These are phyloP conservation scores for Zingel zingel DNA, from an alignment of 2,113 vertebrate genomes.

Conservation along the genomic window DNA sequence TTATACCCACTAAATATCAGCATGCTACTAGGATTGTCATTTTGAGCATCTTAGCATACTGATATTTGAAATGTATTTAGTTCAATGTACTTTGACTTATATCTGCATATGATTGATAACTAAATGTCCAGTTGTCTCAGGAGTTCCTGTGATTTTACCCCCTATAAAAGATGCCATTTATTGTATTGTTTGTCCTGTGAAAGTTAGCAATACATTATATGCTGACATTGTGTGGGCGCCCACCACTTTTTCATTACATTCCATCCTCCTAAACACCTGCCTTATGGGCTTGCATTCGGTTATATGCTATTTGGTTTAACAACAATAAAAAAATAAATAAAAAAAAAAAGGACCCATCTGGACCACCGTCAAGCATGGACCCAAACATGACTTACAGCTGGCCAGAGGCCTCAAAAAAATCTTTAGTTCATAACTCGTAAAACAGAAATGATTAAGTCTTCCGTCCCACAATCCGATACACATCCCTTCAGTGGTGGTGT, in stretches of 20 bases:
- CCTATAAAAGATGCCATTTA: background rate
- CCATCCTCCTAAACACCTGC: background rate
- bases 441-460: slow-evolving; percentile 44
- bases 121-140: background rate
- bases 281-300: background rate
- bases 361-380: slow-evolving; percentile 12
- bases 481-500: slow-evolving; percentile 27
- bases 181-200: slow-evolving; percentile 3
- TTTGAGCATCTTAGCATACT: background rate
- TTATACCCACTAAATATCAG: background rate
- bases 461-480: slow-evolving; percentile 31
- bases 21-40: background rate
- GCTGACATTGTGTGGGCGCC: background rate
- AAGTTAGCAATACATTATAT: background rate
- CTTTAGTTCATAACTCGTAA: slow-evolving; percentile 30
- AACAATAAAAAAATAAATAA: background rate
- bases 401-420: slow-evolving; percentile 31
- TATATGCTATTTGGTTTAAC: background rate
- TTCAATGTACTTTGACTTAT: background rate
- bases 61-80: background rate
- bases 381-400: slow-evolving; percentile 24
- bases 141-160: background rate
- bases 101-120: background rate
- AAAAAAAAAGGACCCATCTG: background rate
- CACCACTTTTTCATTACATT: background rate